phyloP scores from a whole-genome alignment of 30 jellyfish, hydroid and myxozoan genomes.

The Cassiopea xamachana region DNA sequence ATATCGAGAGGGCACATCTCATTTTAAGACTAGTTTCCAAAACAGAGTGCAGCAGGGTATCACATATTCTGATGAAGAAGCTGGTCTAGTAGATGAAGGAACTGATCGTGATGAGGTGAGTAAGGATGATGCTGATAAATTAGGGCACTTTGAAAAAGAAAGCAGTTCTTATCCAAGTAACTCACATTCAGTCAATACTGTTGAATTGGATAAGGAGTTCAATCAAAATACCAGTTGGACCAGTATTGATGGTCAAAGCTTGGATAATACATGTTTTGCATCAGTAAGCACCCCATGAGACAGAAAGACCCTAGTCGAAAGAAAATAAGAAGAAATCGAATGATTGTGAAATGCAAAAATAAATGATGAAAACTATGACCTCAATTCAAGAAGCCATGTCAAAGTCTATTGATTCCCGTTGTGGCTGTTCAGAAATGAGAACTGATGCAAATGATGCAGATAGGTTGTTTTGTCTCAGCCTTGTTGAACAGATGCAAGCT shows the following conservation, averaged over 20 bases:
- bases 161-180: background rate
- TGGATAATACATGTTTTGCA: background rate
- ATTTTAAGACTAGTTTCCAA: background rate
- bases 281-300: background rate
- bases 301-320: background rate
- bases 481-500: background rate
- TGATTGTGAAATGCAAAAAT: background rate
- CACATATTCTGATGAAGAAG: background rate
- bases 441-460: background rate
- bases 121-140: background rate
- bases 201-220: background rate
- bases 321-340: background rate
- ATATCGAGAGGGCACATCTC: background rate
- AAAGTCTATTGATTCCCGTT: background rate
- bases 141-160: background rate
- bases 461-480: background rate
- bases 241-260: background rate
- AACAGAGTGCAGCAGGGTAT: background rate
- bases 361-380: background rate
- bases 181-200: background rate
- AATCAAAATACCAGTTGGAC: background rate
- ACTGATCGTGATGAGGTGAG: background rate
- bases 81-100: background rate
- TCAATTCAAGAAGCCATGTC: background rate
- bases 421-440: background rate